These are phyloP conservation scores for Sebastes flavidus DNA, from an alignment of 2,797 vertebrate genomes.

Conservation along the genomic window DNA sequence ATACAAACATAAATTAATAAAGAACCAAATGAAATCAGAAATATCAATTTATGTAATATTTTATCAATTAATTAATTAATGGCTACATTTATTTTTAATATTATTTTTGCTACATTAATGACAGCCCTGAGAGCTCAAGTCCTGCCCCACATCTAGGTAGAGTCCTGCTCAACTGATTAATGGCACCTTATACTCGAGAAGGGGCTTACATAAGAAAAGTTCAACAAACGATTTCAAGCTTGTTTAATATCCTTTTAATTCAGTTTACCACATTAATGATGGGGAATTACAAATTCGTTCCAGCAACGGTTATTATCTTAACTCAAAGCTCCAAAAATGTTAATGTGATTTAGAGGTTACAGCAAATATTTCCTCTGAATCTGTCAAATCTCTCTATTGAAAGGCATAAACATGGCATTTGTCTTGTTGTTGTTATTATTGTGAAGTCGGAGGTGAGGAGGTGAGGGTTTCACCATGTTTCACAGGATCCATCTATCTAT, in stretches of 20 bases:
- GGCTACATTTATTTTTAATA: too few relatives aligned
- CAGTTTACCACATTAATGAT: slow-evolving; percentile 14
- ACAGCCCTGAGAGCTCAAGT: too few relatives aligned
- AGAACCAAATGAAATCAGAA: too few relatives aligned
- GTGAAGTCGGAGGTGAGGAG: background rate
- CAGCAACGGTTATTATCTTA: background rate
- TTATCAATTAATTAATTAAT: too few relatives aligned
- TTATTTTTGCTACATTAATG: too few relatives aligned
- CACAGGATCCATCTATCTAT: too few relatives aligned
- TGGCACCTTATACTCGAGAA: background rate
- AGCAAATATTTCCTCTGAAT: background rate
- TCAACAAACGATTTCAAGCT: background rate
- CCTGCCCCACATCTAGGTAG: too few relatives aligned
- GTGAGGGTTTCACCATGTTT: background rate
- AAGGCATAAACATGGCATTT: background rate
- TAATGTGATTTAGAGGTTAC: slow-evolving; percentile 13
- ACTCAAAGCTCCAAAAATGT: background rate
- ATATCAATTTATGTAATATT: too few relatives aligned
- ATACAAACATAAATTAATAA: too few relatives aligned
- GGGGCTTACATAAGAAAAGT: background rate
- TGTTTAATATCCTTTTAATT: slow-evolving; percentile 21
- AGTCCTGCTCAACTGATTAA: too few relatives aligned
- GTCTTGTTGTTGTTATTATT: background rate
- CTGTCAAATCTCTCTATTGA: background rate
- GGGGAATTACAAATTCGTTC: background rate